Conservation (phyloP, 2,888 invertebrate species). For the Thalpophila matura region DNA sequence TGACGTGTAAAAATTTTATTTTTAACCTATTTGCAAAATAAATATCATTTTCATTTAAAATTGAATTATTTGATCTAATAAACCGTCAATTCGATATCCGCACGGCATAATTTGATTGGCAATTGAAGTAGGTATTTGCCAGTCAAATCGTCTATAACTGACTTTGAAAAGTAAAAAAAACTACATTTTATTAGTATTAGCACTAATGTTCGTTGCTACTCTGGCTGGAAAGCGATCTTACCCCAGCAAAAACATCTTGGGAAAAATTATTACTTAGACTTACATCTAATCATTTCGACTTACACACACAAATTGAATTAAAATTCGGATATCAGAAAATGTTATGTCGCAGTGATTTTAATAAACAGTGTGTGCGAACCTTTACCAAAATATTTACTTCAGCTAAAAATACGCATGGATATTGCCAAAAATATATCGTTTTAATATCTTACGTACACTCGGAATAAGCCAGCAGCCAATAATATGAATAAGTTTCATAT, state of each 20-base stretch:
- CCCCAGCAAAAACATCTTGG: not conserved
- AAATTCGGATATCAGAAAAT: not conserved
- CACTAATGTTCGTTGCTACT: not conserved
- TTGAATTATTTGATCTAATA: no score
- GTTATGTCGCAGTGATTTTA: not conserved
- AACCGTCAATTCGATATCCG: no score
- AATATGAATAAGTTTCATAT: slow-evolving; percentile 35
- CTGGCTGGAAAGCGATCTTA: not conserved
- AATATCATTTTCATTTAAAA: no score
- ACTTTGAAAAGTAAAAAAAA: no score
- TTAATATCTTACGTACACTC: slow-evolving; percentile 38
- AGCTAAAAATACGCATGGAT: slow-evolving; percentile 23
- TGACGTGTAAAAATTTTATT: no score
- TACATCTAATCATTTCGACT: no score
- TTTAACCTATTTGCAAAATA: no score
- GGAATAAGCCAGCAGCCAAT: slow-evolving; percentile 19
- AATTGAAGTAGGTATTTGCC: no score
- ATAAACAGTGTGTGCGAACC: not conserved
- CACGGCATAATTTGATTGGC: no score
- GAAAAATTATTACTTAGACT: no score
- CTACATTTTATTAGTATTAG: no score
- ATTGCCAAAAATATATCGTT: slow-evolving; percentile 46
- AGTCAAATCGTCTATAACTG: no score
- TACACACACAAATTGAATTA: slow-evolving; percentile 6
- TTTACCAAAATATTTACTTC: slow-evolving; percentile 39